A percentile compares a stretch with the other conserved stretches of the same genome.
phyloP scores from a whole-genome alignment of 1,140 invertebrate genomes.

The Colletes latitarsis region DNA sequence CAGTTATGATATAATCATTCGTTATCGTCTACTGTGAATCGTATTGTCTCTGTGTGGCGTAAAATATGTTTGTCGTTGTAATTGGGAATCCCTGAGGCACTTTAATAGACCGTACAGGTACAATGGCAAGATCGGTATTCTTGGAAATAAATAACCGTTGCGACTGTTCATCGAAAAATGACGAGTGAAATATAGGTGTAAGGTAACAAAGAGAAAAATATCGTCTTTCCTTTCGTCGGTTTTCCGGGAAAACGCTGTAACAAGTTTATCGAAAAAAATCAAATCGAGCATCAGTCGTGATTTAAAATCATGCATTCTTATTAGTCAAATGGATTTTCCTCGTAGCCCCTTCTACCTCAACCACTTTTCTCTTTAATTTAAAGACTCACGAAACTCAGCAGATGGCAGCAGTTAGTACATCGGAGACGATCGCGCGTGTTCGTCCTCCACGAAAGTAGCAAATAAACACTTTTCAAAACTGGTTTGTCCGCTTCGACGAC shows the following conservation, averaged over 20 bases:
- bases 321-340: slow-evolving; percentile 19
- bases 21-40: neutral
- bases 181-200: too few relatives aligned
- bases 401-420: slow-evolving; percentile 34
- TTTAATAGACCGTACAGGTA: too few relatives aligned
- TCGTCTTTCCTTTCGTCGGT: too few relatives aligned
- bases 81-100: slow-evolving; percentile 1
- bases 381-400: neutral
- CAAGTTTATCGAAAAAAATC: neutral
- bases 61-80: neutral
- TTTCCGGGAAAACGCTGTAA: too few relatives aligned
- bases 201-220: too few relatives aligned
- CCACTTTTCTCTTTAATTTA: neutral
- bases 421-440: neutral
- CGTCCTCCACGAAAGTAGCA: neutral
- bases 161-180: too few relatives aligned
- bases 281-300: neutral
- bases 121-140: neutral
- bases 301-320: neutral
- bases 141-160: neutral
- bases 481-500: slow-evolving; percentile 26
- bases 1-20: neutral
- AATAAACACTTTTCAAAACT: slow-evolving; percentile 31
- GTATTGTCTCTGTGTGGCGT: neutral
- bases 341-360: neutral